A percentile compares a stretch with the other conserved stretches of the same genome.
Conservation (phyloP, 1,140 invertebrate species). For the Pseudomyrmex gracilis region DNA sequence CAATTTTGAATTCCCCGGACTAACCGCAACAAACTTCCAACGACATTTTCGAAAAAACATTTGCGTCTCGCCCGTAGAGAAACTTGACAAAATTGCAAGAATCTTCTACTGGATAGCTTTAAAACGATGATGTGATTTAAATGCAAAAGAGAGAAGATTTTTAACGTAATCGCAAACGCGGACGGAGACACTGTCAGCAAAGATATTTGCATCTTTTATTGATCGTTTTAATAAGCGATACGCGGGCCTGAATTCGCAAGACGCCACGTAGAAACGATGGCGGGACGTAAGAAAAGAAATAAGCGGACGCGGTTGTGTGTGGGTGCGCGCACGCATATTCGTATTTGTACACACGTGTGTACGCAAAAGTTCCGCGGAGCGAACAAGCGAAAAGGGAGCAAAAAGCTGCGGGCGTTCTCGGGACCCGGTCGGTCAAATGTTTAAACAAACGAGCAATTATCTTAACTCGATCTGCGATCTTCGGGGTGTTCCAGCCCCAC, state of each 20-base stretch:
- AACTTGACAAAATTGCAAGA: neutral
- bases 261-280: constrained; percentile 12
- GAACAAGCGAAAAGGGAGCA: constrained; percentile 39
- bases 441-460: constrained; percentile 85
- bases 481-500: constrained; percentile 73
- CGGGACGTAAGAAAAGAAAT: constrained; percentile 16
- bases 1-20: constrained; percentile 31
- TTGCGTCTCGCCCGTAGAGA: constrained; percentile 4
- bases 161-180: neutral
- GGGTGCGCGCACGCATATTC: neutral
- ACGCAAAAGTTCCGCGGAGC: constrained; percentile 28
- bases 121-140: neutral
- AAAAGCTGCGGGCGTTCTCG: constrained; percentile 65
- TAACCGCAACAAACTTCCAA: constrained; percentile 22
- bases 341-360: neutral
- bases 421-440: constrained; percentile 79
- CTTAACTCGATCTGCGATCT: constrained; percentile 84
- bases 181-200: constrained; percentile 14
- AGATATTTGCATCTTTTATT: constrained; percentile 32
- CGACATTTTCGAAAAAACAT: neutral
- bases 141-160: neutral
- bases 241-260: constrained; percentile 10
- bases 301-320: neutral
- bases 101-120: neutral
- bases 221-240: constrained; percentile 11